These are phyloP conservation scores for Pegea sp. DNA, from an alignment of 23 tunicate species.

Conservation along the genomic window DNA sequence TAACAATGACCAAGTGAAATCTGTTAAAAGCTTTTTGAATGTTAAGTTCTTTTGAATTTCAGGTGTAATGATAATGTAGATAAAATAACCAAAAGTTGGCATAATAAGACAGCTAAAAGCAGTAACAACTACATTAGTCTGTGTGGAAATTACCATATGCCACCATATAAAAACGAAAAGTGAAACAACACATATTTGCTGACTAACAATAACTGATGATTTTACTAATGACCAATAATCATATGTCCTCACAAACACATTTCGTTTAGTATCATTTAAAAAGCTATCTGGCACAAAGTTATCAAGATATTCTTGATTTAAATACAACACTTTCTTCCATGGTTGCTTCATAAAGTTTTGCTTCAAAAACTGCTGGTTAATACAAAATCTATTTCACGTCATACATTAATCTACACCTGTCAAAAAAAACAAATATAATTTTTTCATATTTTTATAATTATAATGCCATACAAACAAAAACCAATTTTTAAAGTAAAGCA, in stretches of 20 bases:
- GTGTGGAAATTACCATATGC: constrained; percentile 20
- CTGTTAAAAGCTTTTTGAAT: no score
- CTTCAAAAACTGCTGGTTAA: no score
- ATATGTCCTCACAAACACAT: constrained; percentile 18
- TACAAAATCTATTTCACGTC: background rate
- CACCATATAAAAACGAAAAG: constrained; percentile 48
- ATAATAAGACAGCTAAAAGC: background rate
- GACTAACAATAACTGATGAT: constrained; percentile 27
- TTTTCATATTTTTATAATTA: no score
- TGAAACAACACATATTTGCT: constrained; percentile 44
- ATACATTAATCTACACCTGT: no score
- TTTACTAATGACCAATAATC: constrained; percentile 21
- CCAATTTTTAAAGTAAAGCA: no score
- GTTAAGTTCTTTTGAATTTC: background rate
- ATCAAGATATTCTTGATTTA: constrained; percentile 56
- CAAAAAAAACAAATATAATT: no score
- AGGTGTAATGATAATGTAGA: constrained; percentile 3
- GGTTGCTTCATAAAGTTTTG: constrained; percentile 2
- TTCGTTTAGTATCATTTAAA: constrained; percentile 22
- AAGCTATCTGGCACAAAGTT: constrained; percentile 52
- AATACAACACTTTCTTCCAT: constrained; percentile 59
- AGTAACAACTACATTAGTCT: constrained; percentile 2
- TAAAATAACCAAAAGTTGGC: no score
- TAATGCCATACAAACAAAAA: no score
- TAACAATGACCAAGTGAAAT: no score